Conservation (phyloP, 2,888 invertebrate species). For the Drosophila buzzatii region DNA sequence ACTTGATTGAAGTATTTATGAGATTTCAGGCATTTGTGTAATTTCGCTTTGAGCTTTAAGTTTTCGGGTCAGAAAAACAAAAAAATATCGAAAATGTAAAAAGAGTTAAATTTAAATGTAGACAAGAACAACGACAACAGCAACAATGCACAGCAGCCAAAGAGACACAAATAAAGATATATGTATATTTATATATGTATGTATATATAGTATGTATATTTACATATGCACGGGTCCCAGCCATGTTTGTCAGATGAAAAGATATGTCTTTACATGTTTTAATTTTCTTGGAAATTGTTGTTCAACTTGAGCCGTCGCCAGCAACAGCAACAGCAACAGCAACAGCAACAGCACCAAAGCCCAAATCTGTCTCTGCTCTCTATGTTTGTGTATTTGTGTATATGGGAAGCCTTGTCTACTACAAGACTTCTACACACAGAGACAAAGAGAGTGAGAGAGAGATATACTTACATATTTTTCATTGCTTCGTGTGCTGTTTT, state of each 20-base stretch:
- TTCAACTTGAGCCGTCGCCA: constrained; percentile 64
- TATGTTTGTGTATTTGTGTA: constrained; percentile 10
- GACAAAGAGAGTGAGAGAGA: constrained; percentile 9
- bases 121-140: constrained; percentile 28
- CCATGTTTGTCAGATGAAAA: constrained; percentile 81
- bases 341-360: constrained; percentile 34
- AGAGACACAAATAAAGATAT: constrained; percentile 41
- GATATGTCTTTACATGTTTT: constrained; percentile 82
- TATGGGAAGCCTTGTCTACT: constrained; percentile 43
- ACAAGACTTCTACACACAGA: constrained; percentile 10
- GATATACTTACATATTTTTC: constrained; percentile 49
- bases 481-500: constrained; percentile 67
- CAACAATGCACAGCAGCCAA: constrained; percentile 39
- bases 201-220: constrained; percentile 51
- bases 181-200: constrained; percentile 37
- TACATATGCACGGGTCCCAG: constrained; percentile 63
- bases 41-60: constrained; percentile 76
- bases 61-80: constrained; percentile 35
- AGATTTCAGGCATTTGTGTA: constrained; percentile 82
- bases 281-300: constrained; percentile 81
- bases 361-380: constrained; percentile 43
- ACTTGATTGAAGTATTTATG: constrained; percentile 83
- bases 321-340: constrained; percentile 3
- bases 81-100: constrained; percentile 33
- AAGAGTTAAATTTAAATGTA: constrained; percentile 73